Percentiles rank a stretch among this genome's conserved stretches.
phyloP scores from a whole-genome alignment of 2,113 vertebrate genomes.

The Psettodes erumei region DNA sequence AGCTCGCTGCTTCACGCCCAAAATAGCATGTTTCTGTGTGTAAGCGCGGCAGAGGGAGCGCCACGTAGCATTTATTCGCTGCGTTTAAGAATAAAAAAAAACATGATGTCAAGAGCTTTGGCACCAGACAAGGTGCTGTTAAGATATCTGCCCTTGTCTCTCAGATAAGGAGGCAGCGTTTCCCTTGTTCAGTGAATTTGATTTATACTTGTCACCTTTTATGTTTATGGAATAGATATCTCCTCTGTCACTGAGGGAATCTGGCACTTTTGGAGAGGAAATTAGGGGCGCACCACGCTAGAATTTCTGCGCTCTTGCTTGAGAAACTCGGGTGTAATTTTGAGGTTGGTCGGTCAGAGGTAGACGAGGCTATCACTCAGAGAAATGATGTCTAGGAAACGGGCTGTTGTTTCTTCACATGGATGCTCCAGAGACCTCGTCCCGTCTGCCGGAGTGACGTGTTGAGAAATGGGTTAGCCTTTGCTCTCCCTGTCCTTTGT shows the following conservation, averaged over 20 bases:
- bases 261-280: conserved; percentile 24
- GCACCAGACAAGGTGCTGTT: conserved; percentile 28
- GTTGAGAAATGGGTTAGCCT: conserved; percentile 52
- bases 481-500: conserved; percentile 54
- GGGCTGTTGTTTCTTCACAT: conserved; percentile 63
- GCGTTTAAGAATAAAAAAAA: conserved; percentile 64
- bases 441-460: conserved; percentile 60
- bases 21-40: conserved; percentile 24
- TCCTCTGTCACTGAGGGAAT: neutral
- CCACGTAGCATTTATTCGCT: conserved; percentile 61
- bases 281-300: conserved; percentile 7
- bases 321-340: conserved; percentile 49
- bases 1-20: conserved; percentile 42
- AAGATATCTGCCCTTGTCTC: conserved; percentile 21
- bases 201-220: conserved; percentile 23
- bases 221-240: neutral
- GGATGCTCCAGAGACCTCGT: conserved; percentile 46
- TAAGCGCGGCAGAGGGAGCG: conserved; percentile 47
- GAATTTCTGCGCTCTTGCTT: conserved; percentile 17
- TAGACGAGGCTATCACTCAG: conserved; percentile 47
- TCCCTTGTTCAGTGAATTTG: conserved; percentile 12
- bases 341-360: conserved; percentile 43
- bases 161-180: conserved; percentile 1
- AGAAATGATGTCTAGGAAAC: conserved; percentile 49
- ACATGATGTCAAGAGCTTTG: conserved; percentile 51